Evolutionary conservation across 2,797 vertebrate species (phyloP).

Genomic region (Chloroceryle amazona): DNA sequence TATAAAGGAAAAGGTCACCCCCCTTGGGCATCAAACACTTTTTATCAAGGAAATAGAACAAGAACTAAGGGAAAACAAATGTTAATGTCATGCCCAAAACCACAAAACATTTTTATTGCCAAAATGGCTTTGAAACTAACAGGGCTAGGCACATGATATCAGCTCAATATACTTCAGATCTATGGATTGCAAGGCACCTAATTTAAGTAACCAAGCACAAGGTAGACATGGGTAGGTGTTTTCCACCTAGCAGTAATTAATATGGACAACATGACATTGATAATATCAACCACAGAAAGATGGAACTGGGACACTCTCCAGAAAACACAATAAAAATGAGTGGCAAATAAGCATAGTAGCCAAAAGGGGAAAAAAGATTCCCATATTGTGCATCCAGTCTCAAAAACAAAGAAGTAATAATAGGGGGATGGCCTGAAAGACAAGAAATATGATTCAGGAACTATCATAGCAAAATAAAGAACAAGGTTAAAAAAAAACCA

Average conservation of each 20-base stretch:
- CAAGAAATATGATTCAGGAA: neutral
- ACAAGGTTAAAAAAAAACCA: neutral
- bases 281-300: neutral
- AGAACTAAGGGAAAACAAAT: constrained; percentile 76
- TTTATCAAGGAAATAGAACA: constrained; percentile 73
- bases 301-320: constrained; percentile 40
- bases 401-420: neutral
- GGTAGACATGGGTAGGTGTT: constrained; percentile 31
- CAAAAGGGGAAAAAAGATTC: neutral
- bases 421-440: neutral
- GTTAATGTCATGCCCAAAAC: constrained; percentile 64
- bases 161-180: constrained; percentile 49
- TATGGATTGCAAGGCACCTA: constrained; percentile 19
- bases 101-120: constrained; percentile 69
- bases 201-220: constrained; percentile 31
- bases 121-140: constrained; percentile 72
- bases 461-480: neutral
- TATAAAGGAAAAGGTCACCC: constrained; percentile 65
- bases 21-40: constrained; percentile 68
- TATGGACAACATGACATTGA: constrained; percentile 53
- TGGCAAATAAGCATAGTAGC: neutral
- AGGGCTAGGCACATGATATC: constrained; percentile 31
- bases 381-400: neutral
- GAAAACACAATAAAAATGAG: neutral
- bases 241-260: constrained; percentile 43